Conservation (phyloP, 2,113 vertebrate genomes). For the Ochotona princeps region DNA sequence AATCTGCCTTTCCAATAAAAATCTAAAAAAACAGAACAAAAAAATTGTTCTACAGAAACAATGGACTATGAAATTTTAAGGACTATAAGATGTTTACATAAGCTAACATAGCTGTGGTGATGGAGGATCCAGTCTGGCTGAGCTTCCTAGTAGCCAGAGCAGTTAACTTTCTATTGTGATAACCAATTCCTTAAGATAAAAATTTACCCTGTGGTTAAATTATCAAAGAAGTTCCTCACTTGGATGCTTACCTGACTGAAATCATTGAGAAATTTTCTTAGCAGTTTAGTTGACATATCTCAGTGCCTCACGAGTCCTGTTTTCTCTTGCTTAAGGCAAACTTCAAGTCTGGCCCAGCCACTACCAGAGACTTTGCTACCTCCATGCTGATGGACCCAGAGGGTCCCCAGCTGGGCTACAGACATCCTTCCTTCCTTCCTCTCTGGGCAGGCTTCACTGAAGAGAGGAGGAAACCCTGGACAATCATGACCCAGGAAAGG, state of each 20-base stretch:
- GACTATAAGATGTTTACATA: neutral
- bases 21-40: slow-evolving; percentile 11
- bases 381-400: neutral
- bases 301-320: neutral
- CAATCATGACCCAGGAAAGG: neutral
- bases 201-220: slow-evolving; percentile 29
- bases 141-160: slow-evolving; percentile 39
- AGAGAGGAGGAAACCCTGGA: neutral
- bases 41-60: neutral
- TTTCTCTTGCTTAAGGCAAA: neutral
- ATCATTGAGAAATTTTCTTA: slow-evolving; percentile 9
- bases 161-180: slow-evolving; percentile 24
- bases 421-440: neutral
- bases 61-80: neutral
- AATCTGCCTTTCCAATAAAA: no score
- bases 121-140: neutral
- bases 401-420: neutral
- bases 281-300: neutral
- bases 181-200: neutral
- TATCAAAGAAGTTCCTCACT: slow-evolving; percentile 45
- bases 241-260: slow-evolving; percentile 26
- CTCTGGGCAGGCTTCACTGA: neutral
- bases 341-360: neutral
- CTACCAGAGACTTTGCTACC: neutral
- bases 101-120: neutral